phyloP scores from a whole-genome alignment of 2,888 invertebrate species.

The Pachycephus smyrnensis region DNA sequence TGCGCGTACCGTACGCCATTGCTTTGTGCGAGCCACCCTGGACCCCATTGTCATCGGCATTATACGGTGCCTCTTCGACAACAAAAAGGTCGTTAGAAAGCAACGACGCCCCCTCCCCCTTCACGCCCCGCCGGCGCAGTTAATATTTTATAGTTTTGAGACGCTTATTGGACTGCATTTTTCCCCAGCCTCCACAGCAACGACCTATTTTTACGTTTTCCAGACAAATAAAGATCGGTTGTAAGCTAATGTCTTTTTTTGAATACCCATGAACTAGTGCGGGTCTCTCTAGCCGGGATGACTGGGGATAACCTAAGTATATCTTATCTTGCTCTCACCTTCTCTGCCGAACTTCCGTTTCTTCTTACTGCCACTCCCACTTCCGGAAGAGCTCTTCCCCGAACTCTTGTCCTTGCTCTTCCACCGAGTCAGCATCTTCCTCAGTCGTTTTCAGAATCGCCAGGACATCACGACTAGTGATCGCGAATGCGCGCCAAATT shows the following conservation, averaged over 20 bases:
- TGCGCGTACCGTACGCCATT: not conserved
- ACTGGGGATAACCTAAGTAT: conserved; percentile 29
- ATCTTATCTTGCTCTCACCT: conserved; percentile 64
- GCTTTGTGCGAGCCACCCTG: not conserved
- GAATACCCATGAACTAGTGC: not conserved
- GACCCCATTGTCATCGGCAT: not conserved
- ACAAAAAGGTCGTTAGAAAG: not conserved
- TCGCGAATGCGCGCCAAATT: not conserved
- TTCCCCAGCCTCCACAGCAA: not conserved
- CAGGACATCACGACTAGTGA: not conserved
- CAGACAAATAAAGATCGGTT: not conserved
- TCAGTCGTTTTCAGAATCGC: conserved; percentile 6
- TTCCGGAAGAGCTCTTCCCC: conserved; percentile 73
- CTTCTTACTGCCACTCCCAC: conserved; percentile 75
- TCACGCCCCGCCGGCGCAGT: not conserved
- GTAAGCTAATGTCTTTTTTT: not conserved
- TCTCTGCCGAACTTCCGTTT: conserved; percentile 86
- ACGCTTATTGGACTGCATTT: not conserved
- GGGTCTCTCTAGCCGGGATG: conserved; percentile 2
- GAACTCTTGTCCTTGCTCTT: conserved; percentile 85
- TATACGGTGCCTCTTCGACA: not conserved
- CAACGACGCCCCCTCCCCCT: not conserved
- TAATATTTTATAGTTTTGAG: not conserved
- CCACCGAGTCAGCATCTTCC: conserved; percentile 83
- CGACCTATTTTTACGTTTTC: not conserved